Base-by-base conservation (phyloP, 35 echinoderm and acorn worm genomes). In the Patiria miniata region DNA sequence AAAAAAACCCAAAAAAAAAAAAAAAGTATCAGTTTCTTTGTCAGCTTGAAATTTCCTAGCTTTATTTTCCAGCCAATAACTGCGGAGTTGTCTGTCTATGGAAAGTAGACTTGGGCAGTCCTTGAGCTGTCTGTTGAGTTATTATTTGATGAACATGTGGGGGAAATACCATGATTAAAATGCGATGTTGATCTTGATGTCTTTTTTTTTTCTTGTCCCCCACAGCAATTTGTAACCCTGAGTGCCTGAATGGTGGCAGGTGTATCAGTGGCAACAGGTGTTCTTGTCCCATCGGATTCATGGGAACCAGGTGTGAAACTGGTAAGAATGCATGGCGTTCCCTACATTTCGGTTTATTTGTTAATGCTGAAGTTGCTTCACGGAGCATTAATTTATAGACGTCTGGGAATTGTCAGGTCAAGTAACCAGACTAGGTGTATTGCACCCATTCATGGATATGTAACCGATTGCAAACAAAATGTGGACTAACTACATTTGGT, bases 271-370 rank as follows among this genome's bases (percentile, higher is more conserved):
- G 86, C 44, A 89, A 93, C 79, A 92, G 90, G 68, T 96, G 94
- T 42, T 96, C 94, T 16, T 96, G 94, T 86, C 90, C 94, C 36
- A 81, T 80, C 47, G 94, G 94, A 36, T 96, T 96, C 61, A 86
- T 88, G 80, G 94, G 94, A 81, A 68, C 39, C 26, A 77, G 86
- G 73, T 96, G 94, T 44, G 86, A 96, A 83, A 92, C 90, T 86
- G 94, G 94, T 96, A 78, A 80, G 84, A 51, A 52, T 15, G n/a
- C 51, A 57, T n/a, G n/a, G n/a, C n/a, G n/a, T n/a, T n/a, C n/a
- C n/a, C n/a, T n/a, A n/a, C n/a, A n/a, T n/a, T n/a, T n/a, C n/a
- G n/a, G n/a, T n/a, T n/a, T n/a, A n/a, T n/a, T n/a, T n/a, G n/a
- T n/a, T n/a, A n/a, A n/a, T n/a, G n/a, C n/a, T n/a, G n/a, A n/a